Conservation (phyloP, 2,113 vertebrate species). For the Psilopsiagon aurifrons region DNA sequence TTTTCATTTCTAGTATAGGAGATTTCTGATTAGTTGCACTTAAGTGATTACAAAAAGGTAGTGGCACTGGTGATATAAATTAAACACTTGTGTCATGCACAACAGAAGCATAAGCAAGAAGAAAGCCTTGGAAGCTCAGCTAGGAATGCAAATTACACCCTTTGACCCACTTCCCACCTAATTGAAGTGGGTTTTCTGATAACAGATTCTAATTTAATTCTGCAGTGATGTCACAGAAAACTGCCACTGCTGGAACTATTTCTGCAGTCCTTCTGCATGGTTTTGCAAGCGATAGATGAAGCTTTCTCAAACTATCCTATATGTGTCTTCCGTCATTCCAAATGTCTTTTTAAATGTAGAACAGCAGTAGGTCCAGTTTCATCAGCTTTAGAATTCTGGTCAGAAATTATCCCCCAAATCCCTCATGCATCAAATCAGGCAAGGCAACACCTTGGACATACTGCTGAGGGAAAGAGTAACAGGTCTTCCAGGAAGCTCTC, state of each 20-base stretch:
- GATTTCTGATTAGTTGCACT: background rate
- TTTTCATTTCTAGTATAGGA: background rate
- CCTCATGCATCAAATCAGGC: background rate
- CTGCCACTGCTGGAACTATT: background rate
- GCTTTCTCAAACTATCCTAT: background rate
- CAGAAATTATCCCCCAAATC: background rate
- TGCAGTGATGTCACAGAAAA: rapidly evolving
- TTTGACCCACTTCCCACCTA: background rate
- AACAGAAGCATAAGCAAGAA: background rate
- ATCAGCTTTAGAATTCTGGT: background rate
- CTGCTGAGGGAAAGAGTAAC: background rate
- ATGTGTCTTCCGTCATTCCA: background rate
- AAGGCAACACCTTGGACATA: background rate
- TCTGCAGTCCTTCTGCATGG: background rate
- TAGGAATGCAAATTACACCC: background rate
- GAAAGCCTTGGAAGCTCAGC: background rate
- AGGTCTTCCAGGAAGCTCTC: background rate
- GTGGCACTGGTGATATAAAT: background rate
- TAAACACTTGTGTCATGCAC: background rate
- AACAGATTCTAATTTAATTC: background rate
- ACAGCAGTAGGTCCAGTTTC: background rate
- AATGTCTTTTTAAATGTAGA: background rate
- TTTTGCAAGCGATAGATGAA: background rate
- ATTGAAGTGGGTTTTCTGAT: background rate
- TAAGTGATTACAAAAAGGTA: background rate